Conservation (phyloP, 2,797 vertebrate species). For the Monodelphis domestica region DNA sequence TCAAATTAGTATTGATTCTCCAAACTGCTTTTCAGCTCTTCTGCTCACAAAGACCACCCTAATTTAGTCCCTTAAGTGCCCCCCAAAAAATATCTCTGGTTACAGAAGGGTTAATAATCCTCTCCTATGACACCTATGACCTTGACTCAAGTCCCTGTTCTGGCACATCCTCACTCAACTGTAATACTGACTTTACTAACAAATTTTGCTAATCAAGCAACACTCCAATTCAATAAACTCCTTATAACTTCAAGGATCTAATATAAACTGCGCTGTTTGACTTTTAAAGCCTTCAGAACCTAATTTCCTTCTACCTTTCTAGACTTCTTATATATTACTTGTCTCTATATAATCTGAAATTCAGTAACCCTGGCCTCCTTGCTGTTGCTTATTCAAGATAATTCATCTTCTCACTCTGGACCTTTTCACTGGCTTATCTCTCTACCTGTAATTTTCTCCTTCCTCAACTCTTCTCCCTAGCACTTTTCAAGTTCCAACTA, state of each 20-base stretch:
- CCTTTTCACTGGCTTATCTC: neutral
- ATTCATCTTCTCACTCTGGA: neutral
- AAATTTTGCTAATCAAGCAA: neutral
- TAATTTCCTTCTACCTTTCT: neutral
- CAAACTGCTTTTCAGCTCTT: neutral
- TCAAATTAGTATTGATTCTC: slow-evolving; percentile 61
- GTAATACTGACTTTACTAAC: neutral
- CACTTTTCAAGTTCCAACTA: neutral
- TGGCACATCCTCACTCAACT: neutral
- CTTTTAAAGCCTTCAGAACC: neutral
- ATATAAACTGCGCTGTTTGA: neutral
- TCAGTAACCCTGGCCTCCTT: neutral
- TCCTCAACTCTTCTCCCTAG: neutral
- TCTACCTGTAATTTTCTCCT: neutral
- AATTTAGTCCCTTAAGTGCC: slow-evolving; percentile 9
- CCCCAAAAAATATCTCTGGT: neutral
- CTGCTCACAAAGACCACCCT: neutral
- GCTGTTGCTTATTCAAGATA: neutral
- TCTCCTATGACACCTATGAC: neutral
- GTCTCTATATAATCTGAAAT: neutral
- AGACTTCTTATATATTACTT: neutral
- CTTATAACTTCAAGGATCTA: neutral
- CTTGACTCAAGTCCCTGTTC: neutral
- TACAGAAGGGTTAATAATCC: neutral
- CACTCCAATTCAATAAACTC: neutral